Evolutionary conservation across 2,113 vertebrate species (phyloP).

Genomic region (Fulmarus glacialis): DNA sequence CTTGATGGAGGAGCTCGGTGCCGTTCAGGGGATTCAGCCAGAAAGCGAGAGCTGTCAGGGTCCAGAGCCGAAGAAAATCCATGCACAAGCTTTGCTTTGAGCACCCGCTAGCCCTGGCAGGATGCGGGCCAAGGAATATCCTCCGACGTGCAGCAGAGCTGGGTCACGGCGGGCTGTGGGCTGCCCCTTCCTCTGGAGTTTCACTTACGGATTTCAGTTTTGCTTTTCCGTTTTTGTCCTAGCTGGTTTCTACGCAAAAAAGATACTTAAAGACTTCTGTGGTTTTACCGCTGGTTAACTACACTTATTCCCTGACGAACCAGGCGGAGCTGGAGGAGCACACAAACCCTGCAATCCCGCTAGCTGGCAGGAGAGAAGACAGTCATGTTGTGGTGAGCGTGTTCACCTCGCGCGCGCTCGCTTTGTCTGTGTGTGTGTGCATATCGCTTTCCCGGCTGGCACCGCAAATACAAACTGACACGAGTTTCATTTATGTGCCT

Average conservation of each 20-base stretch:
- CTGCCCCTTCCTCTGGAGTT: neutral
- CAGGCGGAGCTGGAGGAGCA: neutral
- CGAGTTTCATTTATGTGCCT: neutral
- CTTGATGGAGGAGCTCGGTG: neutral
- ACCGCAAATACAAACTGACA: neutral
- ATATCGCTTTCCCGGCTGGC: neutral
- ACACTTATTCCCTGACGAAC: neutral
- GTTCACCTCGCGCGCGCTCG: rapidly evolving
- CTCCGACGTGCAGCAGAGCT: neutral
- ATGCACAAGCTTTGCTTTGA: neutral
- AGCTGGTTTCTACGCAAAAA: neutral
- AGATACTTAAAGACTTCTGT: no score
- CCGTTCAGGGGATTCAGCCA: neutral
- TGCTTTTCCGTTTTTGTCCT: neutral
- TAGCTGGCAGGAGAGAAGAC: neutral
- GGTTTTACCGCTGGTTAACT: neutral
- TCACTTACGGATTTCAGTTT: neutral
- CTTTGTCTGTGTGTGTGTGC: neutral
- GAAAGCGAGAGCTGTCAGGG: rapidly evolving
- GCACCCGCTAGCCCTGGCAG: neutral
- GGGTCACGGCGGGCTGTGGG: neutral
- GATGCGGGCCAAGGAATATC: neutral
- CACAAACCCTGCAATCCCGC: neutral
- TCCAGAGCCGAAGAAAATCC: neutral
- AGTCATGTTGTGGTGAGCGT: rapidly evolving